Evolutionary conservation across 2,888 invertebrate species (phyloP).

Genomic region (Drosophila mimetica): DNA sequence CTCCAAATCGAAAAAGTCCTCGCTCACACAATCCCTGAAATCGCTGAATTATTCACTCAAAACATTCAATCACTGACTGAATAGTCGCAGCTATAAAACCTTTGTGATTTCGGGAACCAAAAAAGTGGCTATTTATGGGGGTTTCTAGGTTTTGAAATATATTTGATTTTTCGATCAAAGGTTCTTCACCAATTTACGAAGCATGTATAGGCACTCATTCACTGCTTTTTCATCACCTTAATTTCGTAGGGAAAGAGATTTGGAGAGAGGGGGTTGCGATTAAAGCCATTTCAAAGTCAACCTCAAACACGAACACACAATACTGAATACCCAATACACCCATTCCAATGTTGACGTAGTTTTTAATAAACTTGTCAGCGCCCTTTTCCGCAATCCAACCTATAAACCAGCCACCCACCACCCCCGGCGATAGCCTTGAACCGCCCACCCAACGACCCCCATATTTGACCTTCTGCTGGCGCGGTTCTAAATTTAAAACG

Average conservation of each 20-base stretch:
- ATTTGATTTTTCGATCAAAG: too few relatives aligned
- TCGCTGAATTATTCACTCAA: conserved; percentile 13
- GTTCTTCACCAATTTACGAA: too few relatives aligned
- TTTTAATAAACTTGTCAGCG: conserved; percentile 65
- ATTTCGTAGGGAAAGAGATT: too few relatives aligned
- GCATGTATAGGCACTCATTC: too few relatives aligned
- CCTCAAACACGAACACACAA: conserved; percentile 4
- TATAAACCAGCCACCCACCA: not conserved
- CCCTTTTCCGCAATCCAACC: conserved; percentile 13
- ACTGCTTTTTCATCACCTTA: too few relatives aligned
- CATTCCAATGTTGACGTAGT: conserved; percentile 47
- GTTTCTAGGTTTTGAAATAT: too few relatives aligned
- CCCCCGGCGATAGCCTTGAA: conserved; percentile 17
- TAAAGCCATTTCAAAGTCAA: conserved; percentile 19
- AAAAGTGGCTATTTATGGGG: too few relatives aligned
- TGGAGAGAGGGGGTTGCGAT: too few relatives aligned
- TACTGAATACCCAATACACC: not conserved
- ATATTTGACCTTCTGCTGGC: conserved; percentile 25
- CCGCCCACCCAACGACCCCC: not conserved
- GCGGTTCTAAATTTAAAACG: conserved; percentile 49
- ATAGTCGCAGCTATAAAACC: conserved; percentile 42
- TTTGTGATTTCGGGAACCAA: conserved; percentile 44
- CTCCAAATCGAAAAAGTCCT: not conserved
- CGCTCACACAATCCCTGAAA: not conserved
- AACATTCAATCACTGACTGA: conserved; percentile 21